A percentile compares a stretch with the other conserved stretches of the same genome.
phyloP scores from a whole-genome alignment of 2,113 vertebrate species.

The Sterrhoptilus dennistouni region DNA sequence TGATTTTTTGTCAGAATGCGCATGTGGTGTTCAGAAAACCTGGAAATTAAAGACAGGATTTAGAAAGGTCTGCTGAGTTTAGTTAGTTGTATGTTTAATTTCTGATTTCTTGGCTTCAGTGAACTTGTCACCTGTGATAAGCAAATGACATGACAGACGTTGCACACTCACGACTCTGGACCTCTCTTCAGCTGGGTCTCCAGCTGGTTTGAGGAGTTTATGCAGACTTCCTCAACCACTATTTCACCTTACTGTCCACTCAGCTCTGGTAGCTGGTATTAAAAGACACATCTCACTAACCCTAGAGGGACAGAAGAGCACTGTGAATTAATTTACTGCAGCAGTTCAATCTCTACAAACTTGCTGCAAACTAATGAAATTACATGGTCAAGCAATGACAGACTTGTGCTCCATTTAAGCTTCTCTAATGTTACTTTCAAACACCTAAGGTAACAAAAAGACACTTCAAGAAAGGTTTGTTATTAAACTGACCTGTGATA shows the following conservation, averaged over 20 bases:
- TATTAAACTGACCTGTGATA: neutral
- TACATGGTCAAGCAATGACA: slow-evolving; percentile 29
- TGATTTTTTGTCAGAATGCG: neutral
- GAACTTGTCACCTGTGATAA: slow-evolving; percentile 5
- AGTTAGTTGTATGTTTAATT: neutral
- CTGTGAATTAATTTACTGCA: slow-evolving; percentile 49
- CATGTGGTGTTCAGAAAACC: neutral
- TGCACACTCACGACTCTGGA: neutral
- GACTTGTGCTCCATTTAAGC: neutral
- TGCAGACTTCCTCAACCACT: neutral
- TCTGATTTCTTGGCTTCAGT: neutral
- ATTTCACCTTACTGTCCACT: slow-evolving; percentile 37
- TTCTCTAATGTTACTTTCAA: neutral
- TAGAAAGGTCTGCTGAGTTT: neutral
- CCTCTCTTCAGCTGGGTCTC: neutral
- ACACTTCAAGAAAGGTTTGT: neutral
- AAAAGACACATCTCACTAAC: slow-evolving; percentile 11
- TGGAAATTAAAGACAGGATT: neutral
- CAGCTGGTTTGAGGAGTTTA: neutral
- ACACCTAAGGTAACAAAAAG: neutral
- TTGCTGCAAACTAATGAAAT: slow-evolving; percentile 54
- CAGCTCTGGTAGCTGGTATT: neutral
- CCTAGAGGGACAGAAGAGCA: slow-evolving; percentile 19
- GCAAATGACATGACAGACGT: rapidly evolving
- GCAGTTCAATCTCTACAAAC: slow-evolving; percentile 1